phyloP scores from a whole-genome alignment of 2,888 invertebrate species.

The Seira ritae region DNA sequence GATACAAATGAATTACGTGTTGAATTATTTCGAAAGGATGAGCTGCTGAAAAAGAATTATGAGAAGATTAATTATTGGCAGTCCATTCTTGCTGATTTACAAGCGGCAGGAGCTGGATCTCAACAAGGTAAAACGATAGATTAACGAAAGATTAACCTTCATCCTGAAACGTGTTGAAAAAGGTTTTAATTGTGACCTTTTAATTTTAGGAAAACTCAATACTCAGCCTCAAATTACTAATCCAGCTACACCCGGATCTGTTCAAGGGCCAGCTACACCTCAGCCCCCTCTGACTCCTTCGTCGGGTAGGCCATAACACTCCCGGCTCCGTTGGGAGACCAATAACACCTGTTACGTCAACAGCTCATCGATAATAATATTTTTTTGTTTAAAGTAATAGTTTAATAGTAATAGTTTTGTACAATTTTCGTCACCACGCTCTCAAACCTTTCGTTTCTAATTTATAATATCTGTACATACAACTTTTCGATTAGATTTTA shows the following conservation, averaged over 20 bases:
- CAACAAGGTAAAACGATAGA: slow-evolving; percentile 40
- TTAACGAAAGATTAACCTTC: too few species aligned
- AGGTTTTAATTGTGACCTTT: too few species aligned
- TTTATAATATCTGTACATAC: neutral
- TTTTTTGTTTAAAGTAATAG: too few species aligned
- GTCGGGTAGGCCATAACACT: slow-evolving; percentile 59
- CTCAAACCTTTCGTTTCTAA: slow-evolving; percentile 21
- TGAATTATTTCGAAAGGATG: slow-evolving; percentile 93
- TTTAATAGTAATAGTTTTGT: too few species aligned
- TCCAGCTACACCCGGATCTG: too few species aligned
- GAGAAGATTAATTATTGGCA: slow-evolving; percentile 96
- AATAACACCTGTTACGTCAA: slow-evolving; percentile 48
- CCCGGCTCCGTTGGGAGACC: slow-evolving; percentile 58
- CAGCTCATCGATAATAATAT: too few species aligned
- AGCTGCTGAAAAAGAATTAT: slow-evolving; percentile 89
- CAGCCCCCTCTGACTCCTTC: slow-evolving; percentile 66
- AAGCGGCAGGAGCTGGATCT: slow-evolving; percentile 75
- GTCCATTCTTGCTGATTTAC: slow-evolving; percentile 86
- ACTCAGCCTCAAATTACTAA: too few species aligned
- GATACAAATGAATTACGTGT: slow-evolving; percentile 90
- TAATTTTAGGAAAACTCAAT: too few species aligned
- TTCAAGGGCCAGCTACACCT: slow-evolving; percentile 49
- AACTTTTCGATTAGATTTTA: neutral
- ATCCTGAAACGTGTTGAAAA: too few species aligned
- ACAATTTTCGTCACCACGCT: too few species aligned